Evolutionary conservation across 1,140 invertebrate species (phyloP), one percentile per base, ranked within the genome.

Genomic region (Zaprionus camerounensis): DNA sequence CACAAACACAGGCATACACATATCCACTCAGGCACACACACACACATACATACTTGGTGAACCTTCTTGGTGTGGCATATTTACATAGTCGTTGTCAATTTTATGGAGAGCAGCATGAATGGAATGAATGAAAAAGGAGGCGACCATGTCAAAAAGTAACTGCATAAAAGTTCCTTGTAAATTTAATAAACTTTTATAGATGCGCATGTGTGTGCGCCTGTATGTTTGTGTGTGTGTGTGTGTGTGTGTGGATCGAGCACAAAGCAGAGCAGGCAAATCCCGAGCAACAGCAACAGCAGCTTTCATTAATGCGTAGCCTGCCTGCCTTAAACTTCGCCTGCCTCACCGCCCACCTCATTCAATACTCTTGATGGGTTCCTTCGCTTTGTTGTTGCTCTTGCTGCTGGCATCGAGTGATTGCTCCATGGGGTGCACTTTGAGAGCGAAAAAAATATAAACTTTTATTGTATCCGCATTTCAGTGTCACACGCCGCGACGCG

Each of bases 151-250:
- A 90, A 85, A 90, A 90, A 90, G 85, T 90, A 90, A 90, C 85
- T 90, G 85, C 85, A 90, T 90, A 82, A 90, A 90, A 90, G 85
- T 82, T 90, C 72, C 85, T 90, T 90, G 86, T 85, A 90, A 90
- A 90, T 90, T 90, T 90, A 90, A 90, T 90, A 90, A 90, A 90
- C 85, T 90, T 90, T 90, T 90, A 90, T 88, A 76, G 81, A 84
- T 81, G 78, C 72, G 77, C 71, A 58, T 81, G 68, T 75, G 24
- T 20, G 24, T 15, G 63, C 70, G 76, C n/a, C n/a, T n/a, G n/a
- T n/a, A n/a, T n/a, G n/a, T n/a, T n/a, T 57, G 75, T 74, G 66
- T 78, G 70, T 49, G 24, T 11, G 63, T 70, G 76, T 57, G 75
- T 74, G 70, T 78, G 67, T 49, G 49, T 44, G 17, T 46, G 51